phyloP scores from a whole-genome alignment of 1,140 invertebrate genomes.

The Bradynema listronoti region DNA sequence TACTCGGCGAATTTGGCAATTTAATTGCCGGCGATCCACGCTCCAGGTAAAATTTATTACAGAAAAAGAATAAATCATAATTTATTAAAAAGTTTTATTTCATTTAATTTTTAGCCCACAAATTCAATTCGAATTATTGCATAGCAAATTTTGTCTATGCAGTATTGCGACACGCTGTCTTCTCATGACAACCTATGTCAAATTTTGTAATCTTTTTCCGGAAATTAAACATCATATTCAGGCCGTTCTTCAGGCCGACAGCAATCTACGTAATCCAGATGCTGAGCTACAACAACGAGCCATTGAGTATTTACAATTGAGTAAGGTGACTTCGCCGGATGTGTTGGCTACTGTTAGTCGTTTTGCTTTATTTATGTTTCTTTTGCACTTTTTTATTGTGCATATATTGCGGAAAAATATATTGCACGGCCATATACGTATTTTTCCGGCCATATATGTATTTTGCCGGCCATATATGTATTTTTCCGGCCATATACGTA shows the following conservation, averaged over 20 bases:
- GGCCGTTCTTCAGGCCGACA: conserved; percentile 88
- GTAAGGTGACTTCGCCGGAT: conserved; percentile 88
- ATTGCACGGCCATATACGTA: no score
- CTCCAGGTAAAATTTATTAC: conserved; percentile 64
- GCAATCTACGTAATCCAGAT: conserved; percentile 90
- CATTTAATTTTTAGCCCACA: conserved; percentile 63
- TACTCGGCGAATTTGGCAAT: conserved; percentile 98
- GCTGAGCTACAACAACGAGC: conserved; percentile 95
- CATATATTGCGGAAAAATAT: no score
- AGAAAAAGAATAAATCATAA: neutral
- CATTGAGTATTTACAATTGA: conserved; percentile 92
- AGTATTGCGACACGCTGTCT: conserved; percentile 89
- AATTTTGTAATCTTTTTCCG: conserved; percentile 97
- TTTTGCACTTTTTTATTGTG: no score
- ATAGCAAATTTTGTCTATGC: conserved; percentile 79
- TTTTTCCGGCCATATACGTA: no score
- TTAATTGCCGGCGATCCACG: conserved; percentile 95
- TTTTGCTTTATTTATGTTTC: no score
- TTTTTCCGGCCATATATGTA: no score
- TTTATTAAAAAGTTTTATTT: no score
- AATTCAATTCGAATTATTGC: conserved; percentile 55
- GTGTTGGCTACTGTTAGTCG: conserved; percentile 71
- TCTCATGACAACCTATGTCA: conserved; percentile 93
- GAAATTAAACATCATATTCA: conserved; percentile 95
- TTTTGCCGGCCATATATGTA: no score